A percentile compares a stretch with the other conserved stretches of the same genome.
Evolutionary conservation across 1,140 invertebrate species (phyloP).

Genomic region (Anthonomus grandis): DNA sequence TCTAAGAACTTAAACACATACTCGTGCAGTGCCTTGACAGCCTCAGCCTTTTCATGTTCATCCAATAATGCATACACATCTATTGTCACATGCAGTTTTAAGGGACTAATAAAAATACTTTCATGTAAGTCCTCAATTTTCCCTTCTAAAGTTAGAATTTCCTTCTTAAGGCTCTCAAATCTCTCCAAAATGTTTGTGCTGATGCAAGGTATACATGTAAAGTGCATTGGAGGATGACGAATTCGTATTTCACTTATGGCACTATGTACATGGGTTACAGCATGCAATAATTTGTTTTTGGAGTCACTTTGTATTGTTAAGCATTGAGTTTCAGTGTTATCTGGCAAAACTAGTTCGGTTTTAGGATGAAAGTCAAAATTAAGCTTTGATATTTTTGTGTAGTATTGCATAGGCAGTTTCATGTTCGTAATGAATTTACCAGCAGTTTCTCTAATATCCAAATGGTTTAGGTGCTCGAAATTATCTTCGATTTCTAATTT

Average conservation of each 20-base stretch:
- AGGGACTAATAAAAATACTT: constrained; percentile 64
- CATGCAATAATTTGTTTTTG: constrained; percentile 58
- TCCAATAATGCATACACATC: constrained; percentile 67
- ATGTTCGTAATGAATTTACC: constrained; percentile 33
- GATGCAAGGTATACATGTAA: constrained; percentile 72
- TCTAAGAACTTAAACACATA: constrained; percentile 54
- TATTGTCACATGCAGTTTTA: constrained; percentile 75
- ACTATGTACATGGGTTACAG: constrained; percentile 63
- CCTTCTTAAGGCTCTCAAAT: constrained; percentile 58
- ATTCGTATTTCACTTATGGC: constrained; percentile 62
- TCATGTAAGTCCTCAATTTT: constrained; percentile 57
- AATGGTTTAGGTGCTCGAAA: constrained; percentile 1
- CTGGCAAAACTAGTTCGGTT: neutral
- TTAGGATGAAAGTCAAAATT: no score
- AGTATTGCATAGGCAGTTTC: constrained; percentile 35
- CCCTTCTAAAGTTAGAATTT: constrained; percentile 13
- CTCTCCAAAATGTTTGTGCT: constrained; percentile 53
- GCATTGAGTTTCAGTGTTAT: constrained; percentile 20
- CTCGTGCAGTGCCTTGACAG: constrained; percentile 52
- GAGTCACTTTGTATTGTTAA: constrained; percentile 56
- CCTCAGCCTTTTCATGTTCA: constrained; percentile 59
- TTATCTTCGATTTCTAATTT: constrained; percentile 15
- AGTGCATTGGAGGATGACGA: constrained; percentile 65
- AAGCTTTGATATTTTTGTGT: constrained; percentile 21
- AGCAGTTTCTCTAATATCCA: constrained; percentile 19